Conservation (phyloP, 2,888 invertebrate species). For the Leptothorax acervorum region DNA sequence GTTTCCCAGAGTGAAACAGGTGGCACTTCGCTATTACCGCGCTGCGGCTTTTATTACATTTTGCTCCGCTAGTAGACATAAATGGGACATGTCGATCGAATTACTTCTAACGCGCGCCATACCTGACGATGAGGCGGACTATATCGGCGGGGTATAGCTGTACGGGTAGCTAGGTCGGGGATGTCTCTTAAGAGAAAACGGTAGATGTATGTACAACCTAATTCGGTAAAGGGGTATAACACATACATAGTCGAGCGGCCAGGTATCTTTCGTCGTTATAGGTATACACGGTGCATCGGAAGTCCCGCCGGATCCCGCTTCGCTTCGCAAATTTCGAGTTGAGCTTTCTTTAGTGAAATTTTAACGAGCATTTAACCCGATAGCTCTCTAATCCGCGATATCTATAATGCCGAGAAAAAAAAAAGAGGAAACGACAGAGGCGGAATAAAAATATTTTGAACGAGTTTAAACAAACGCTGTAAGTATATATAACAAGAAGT, state of each 20-base stretch:
- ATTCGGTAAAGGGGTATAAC: conserved; percentile 42
- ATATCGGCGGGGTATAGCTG: conserved; percentile 15
- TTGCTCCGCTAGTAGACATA: conserved; percentile 51
- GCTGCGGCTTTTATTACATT: conserved; percentile 54
- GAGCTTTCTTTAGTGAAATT: background rate
- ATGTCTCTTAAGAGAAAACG: conserved; percentile 53
- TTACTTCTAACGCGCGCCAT: conserved; percentile 55
- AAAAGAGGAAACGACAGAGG: background rate
- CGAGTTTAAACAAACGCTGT: background rate
- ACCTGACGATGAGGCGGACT: conserved; percentile 47
- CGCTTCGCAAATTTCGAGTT: background rate
- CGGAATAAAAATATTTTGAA: background rate
- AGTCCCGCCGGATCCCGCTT: conserved; percentile 13
- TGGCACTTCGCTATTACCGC: conserved; percentile 45
- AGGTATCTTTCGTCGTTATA: conserved; percentile 43
- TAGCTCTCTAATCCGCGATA: background rate
- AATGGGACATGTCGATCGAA: conserved; percentile 57
- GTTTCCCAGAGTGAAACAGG: conserved; percentile 41
- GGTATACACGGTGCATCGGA: conserved; percentile 26
- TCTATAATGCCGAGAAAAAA: background rate
- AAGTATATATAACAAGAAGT: background rate
- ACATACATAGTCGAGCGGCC: conserved; percentile 41
- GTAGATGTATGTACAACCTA: conserved; percentile 53
- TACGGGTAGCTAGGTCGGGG: conserved; percentile 12
- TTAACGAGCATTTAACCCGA: conserved; percentile 17